Base-by-base conservation (phyloP, 2,113 vertebrate species). In the Dermatemys mawii region DNA sequence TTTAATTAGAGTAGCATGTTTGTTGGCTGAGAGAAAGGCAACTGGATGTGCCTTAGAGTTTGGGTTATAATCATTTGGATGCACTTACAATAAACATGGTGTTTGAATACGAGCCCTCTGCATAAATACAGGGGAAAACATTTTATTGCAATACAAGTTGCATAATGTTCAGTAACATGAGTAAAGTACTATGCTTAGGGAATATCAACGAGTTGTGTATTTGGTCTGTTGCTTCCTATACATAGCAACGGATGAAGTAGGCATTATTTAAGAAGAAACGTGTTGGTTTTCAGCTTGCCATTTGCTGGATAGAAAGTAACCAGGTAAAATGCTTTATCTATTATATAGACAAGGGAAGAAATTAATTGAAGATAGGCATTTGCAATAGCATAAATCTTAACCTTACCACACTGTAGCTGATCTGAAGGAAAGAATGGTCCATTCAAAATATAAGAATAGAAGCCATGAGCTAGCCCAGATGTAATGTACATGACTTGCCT, bases 1-100 rank as follows among this genome's bases (percentile, higher is more conserved):
- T 97, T 96, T 97, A 97, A 97, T 97, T 97, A 95, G 88, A 94
- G 92, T 54, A 90, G 92, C 84, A 84, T 26, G 60, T 97, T 96
- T 91, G 84, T 76, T 91, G 95, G 92, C 93, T 86, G 93, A 96
- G 90, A 93, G 88, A 90, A 85, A 94, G 96, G 89, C 53, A 94
- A 92, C 44, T 80, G 93, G 93, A 95, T 91, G 60, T 46, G 63
- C 29, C 78, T 84, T 44, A 54, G 55, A 92, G 51, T 86, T 88
- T 57, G 84, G 86, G 87, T 81, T 96, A 44, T 12, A 0, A 90
- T 94, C 97, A 49, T 87, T 83, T 92, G 97, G 93, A 89, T 38
- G 86, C 86, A 95, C 91, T 94, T 48, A 48, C 46, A 35, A 29
- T 50, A 29, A 90, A 63, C 60, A 54, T 57, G 24, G 50, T 83